These are phyloP conservation scores for Epinephelus moara DNA, from an alignment of 2,113 vertebrate genomes.

Conservation along the genomic window DNA sequence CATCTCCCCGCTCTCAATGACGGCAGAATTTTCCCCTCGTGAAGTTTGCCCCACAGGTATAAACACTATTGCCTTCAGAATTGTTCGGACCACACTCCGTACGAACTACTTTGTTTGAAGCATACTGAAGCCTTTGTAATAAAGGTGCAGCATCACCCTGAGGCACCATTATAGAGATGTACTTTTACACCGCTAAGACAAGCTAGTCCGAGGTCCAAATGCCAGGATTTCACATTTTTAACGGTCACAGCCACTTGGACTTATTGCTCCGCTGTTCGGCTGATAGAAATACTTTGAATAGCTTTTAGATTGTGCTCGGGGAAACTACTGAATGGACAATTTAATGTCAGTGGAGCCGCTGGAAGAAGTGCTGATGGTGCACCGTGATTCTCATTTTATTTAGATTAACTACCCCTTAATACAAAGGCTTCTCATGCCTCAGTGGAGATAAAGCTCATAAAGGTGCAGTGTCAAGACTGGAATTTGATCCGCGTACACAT, in stretches of 20 bases:
- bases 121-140: not conserved
- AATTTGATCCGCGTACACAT: slow-evolving; percentile 56
- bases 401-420: slow-evolving; percentile 82
- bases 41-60: not conserved
- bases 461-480: slow-evolving; percentile 67
- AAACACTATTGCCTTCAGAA: not conserved
- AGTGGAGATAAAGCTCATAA: slow-evolving; percentile 79
- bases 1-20: not conserved
- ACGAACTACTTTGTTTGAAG: not conserved
- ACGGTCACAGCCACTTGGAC: slow-evolving; percentile 65
- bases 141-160: not conserved
- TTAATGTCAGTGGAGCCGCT: slow-evolving; percentile 78
- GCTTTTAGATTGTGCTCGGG: slow-evolving; percentile 67
- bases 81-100: not conserved
- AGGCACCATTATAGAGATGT: slow-evolving; percentile 18
- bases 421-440: slow-evolving; percentile 75
- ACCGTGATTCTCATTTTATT: slow-evolving; percentile 80
- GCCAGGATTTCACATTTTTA: slow-evolving; percentile 27
- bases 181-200: slow-evolving; percentile 11
- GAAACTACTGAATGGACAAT: slow-evolving; percentile 79
- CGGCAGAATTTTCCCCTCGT: not conserved
- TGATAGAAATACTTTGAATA: slow-evolving; percentile 65
- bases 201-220: slow-evolving; percentile 17
- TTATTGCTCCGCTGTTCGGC: slow-evolving; percentile 48
- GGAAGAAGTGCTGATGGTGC: slow-evolving; percentile 81